A percentile compares a stretch with the other conserved stretches of the same genome.
These are phyloP conservation scores for Heliconius hewitsoni DNA, from an alignment of 1,140 invertebrate genomes.

Conservation along the genomic window DNA sequence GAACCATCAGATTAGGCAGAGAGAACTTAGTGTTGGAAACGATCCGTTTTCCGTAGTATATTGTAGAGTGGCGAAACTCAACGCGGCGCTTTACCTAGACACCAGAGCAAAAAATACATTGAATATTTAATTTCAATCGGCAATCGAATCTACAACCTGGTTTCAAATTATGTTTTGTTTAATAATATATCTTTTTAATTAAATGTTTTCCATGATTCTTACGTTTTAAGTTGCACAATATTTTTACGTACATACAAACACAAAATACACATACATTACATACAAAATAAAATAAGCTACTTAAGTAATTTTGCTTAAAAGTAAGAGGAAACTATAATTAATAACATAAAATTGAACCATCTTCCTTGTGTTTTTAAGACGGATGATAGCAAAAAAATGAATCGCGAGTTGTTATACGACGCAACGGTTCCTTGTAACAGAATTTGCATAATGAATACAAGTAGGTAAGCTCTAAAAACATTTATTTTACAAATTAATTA, in stretches of 20 bases:
- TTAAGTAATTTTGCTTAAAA: background rate
- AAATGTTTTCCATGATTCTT: background rate
- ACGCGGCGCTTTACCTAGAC: too few relatives aligned
- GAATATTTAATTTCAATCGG: too few relatives aligned
- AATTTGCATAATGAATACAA: slow-evolving; percentile 15
- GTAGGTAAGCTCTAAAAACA: background rate
- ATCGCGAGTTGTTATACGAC: background rate
- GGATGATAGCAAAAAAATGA: slow-evolving; percentile 10
- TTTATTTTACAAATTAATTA: slow-evolving; percentile 9
- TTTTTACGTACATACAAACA: background rate
- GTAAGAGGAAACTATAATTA: slow-evolving; percentile 9
- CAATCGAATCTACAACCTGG: too few relatives aligned
- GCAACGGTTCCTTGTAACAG: background rate
- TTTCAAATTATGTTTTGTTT: too few relatives aligned
- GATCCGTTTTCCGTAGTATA: too few relatives aligned
- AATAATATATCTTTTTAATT: too few relatives aligned
- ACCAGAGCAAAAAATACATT: too few relatives aligned
- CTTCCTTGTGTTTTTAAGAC: slow-evolving; percentile 23
- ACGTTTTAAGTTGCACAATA: background rate
- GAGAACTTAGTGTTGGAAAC: too few relatives aligned
- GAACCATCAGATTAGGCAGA: too few relatives aligned
- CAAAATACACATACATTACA: too few relatives aligned
- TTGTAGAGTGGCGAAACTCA: too few relatives aligned
- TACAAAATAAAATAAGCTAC: background rate
- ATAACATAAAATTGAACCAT: slow-evolving; percentile 15